Percentiles rank a stretch among this genome's conserved stretches.
These are phyloP conservation scores for Cyclargus thomasi DNA, from an alignment of 1,140 invertebrate genomes.

Conservation along the genomic window DNA sequence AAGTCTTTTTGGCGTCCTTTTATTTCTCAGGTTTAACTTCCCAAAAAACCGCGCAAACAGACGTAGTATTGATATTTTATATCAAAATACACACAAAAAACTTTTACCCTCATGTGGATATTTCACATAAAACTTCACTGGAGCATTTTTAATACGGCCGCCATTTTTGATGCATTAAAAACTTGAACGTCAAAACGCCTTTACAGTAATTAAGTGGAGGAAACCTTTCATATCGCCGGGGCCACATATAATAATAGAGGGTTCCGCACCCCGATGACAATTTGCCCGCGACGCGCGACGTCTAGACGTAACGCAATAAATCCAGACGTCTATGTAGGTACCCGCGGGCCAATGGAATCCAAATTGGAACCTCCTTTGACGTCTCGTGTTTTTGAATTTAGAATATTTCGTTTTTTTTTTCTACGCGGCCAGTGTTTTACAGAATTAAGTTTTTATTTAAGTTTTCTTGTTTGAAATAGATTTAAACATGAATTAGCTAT, in stretches of 20 bases:
- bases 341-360: slow-evolving; percentile 30
- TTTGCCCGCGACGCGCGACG: slow-evolving; percentile 47
- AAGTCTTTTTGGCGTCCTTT: no score
- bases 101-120: no score
- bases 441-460: no score
- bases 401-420: background rate
- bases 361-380: slow-evolving; percentile 39
- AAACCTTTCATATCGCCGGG: slow-evolving; percentile 7
- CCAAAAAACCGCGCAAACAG: no score
- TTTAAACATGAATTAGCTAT: no score
- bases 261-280: slow-evolving; percentile 38
- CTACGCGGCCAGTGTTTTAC: no score
- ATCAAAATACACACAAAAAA: no score
- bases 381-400: slow-evolving; percentile 18
- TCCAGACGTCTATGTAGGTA: slow-evolving; percentile 30
- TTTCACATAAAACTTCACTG: background rate
- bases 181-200: background rate
- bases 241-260: slow-evolving; percentile 28
- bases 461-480: no score
- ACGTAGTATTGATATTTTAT: no score
- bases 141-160: background rate
- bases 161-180: background rate
- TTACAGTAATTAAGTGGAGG: slow-evolving; percentile 1
- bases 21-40: no score
- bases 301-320: slow-evolving; percentile 44